Conservation (phyloP, 2,113 vertebrate species). For the Notarius quadriscutis region DNA sequence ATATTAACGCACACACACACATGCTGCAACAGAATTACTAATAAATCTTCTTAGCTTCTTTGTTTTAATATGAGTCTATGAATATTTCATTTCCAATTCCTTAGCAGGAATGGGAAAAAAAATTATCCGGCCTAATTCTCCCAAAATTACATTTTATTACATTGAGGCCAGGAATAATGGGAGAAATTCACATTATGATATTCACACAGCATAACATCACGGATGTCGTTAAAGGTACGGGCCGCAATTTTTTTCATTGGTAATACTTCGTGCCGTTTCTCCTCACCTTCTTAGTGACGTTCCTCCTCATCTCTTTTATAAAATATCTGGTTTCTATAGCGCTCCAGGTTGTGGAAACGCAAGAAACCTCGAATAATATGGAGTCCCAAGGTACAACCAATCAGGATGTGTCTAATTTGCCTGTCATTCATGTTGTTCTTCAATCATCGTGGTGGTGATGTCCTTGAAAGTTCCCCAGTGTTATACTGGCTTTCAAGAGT, state of each 20-base stretch:
- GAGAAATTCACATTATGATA: neutral
- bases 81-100: conserved; percentile 27
- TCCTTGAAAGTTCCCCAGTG: too few relatives aligned
- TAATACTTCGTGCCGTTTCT: neutral
- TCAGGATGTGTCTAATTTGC: neutral
- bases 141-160: neutral
- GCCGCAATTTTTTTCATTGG: neutral
- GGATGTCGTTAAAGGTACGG: neutral
- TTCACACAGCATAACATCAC: neutral
- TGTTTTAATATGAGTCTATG: conserved; percentile 18
- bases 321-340: neutral
- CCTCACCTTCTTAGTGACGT: neutral
- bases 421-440: neutral
- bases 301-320: neutral
- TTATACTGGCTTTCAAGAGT: neutral
- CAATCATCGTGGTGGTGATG: neutral
- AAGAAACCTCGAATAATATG: neutral
- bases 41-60: conserved; percentile 3
- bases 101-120: neutral
- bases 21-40: neutral
- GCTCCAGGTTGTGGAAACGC: neutral
- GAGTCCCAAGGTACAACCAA: neutral
- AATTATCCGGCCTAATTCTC: neutral
- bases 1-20: conserved; percentile 25
- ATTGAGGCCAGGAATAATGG: neutral